Evolutionary conservation across 1,140 invertebrate genomes (phyloP).

Genomic region (Drosophila athabasca): DNA sequence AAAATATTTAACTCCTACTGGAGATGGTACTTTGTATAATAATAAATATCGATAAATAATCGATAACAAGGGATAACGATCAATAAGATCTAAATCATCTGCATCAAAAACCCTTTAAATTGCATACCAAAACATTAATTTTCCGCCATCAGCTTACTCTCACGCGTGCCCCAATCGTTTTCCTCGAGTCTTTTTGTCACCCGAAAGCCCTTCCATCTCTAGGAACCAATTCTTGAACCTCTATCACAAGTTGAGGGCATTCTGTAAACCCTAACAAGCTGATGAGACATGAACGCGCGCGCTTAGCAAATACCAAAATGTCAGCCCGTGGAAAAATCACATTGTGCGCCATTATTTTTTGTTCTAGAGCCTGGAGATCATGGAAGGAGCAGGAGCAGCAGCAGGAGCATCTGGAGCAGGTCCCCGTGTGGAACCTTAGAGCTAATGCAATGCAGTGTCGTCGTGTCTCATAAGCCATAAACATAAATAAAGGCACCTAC

Average conservation of each 20-base stretch:
- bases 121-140: no score
- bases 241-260: constrained; percentile 14
- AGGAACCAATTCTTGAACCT: neutral
- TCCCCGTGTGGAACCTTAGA: constrained; percentile 16
- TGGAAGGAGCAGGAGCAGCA: neutral
- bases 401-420: constrained; percentile 1
- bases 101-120: no score
- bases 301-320: constrained; percentile 82
- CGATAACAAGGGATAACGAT: no score
- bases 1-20: no score
- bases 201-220: neutral
- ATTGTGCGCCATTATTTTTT: constrained; percentile 82
- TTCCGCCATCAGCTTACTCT: no score
- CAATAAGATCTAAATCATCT: no score
- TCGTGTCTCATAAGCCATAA: constrained; percentile 77
- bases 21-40: no score
- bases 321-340: constrained; percentile 76
- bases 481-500: constrained; percentile 82
- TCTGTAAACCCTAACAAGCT: constrained; percentile 75
- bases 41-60: no score
- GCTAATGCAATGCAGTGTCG: constrained; percentile 76
- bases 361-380: constrained; percentile 31
- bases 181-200: neutral
- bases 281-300: constrained; percentile 82
- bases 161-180: no score